Base-by-base conservation (phyloP, 2,888 invertebrate genomes). In the Morinoia aosen region DNA sequence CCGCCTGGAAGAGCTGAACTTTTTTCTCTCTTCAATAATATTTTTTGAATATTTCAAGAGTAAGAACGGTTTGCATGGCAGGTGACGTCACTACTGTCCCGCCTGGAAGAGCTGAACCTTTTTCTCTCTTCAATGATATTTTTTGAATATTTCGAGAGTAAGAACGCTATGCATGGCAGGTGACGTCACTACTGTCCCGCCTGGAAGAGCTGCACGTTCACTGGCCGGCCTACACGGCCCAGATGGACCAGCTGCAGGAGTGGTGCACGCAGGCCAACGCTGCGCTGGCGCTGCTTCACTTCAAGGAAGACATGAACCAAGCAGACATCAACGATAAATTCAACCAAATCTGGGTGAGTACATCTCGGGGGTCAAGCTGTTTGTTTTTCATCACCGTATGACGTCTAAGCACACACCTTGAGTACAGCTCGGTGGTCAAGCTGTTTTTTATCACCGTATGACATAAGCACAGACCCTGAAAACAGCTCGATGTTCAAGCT, bases 161-260 rank as follows among this genome's bases (percentile, higher is more conserved):
- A 76, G 3, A 25, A 76, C 33, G 33, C 33, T 25, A 14, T 76
- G 25, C 25, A 76, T 76, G 8, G 40, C 40, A 95, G 64, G 95
- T 95, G 39, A n/a, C 95, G 5, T 95, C 95, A 33, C 95, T 96
- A 33, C 95, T 96, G 61, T 94, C 95, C 61, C 96, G 96, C 76
- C 96, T 96, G 64, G 96, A 96, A 57, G 96, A 96, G 88, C 94
- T 96, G 88, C 96, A 96, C 61, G 96, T 96, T 61, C 96, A 96
- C 90, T 96, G 96, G 96, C 95, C 96, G 39, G 95, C 96, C 56
- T 96, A 96, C 58, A 96, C 95, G 61, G 95, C 96, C 25, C 96
- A 96, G 95, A 96, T 96, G 96, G 96, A 96, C 95, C 95, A 96
- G 76, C 95, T 96, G 58, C 96, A 96, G 95, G 96, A 96, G 95